Evolutionary conservation across 2,888 invertebrate genomes (phyloP).

Genomic region (Suillia variegata): DNA sequence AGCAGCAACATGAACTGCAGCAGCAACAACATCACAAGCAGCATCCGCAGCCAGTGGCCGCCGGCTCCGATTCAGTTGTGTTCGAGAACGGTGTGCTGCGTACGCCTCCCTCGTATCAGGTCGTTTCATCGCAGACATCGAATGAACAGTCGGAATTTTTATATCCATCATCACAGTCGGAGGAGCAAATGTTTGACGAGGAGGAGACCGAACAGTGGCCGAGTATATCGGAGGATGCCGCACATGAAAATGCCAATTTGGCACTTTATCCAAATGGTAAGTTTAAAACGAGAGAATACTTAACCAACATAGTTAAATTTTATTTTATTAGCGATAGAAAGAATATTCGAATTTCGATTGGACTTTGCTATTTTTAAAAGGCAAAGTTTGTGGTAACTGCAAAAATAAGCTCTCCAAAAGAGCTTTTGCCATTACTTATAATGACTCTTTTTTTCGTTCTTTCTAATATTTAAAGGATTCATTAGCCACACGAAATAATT

Average conservation of each 20-base stretch:
- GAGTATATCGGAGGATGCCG: conserved; percentile 43
- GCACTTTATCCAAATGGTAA: too few relatives aligned
- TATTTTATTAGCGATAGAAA: too few relatives aligned
- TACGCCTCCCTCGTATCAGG: conserved; percentile 52
- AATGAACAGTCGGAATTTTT: conserved; percentile 56
- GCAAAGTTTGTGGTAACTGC: too few relatives aligned
- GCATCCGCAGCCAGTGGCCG: conserved; percentile 22
- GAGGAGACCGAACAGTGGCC: conserved; percentile 39
- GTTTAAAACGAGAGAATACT: too few relatives aligned
- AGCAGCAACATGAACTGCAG: conserved; percentile 32
- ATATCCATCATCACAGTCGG: conserved; percentile 51
- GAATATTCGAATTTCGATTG: too few relatives aligned
- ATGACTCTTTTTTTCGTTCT: too few relatives aligned
- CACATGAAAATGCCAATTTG: background rate
- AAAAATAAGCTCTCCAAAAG: too few relatives aligned
- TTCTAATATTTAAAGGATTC: too few relatives aligned
- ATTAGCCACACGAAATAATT: too few relatives aligned
- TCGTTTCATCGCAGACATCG: conserved; percentile 53
- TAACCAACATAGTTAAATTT: too few relatives aligned
- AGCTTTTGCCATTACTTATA: too few relatives aligned
- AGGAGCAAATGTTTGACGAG: conserved; percentile 53
- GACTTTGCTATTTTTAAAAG: too few relatives aligned
- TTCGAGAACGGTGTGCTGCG: conserved; percentile 36
- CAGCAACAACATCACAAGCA: conserved; percentile 30
- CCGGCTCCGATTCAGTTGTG: conserved; percentile 32